Percentiles rank a stretch among this genome's conserved stretches.
Conservation (phyloP, 2,113 vertebrate species). For the Pogonocichla stellata region DNA sequence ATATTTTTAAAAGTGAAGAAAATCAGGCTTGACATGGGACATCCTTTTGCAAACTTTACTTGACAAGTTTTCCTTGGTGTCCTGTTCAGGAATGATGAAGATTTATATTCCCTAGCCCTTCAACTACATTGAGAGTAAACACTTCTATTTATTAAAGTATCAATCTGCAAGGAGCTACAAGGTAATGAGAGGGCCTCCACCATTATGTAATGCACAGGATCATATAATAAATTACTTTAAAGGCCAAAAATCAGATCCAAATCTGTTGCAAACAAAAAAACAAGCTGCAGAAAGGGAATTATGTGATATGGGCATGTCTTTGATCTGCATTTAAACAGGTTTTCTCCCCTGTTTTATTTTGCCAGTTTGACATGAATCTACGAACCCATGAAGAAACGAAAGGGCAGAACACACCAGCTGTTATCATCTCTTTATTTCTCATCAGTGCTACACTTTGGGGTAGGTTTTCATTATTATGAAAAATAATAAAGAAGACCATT, state of each 20-base stretch:
- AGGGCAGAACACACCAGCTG: background rate
- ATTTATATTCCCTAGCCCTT: background rate
- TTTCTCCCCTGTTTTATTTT: background rate
- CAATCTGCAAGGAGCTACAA: background rate
- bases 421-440: background rate
- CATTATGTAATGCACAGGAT: background rate
- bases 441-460: background rate
- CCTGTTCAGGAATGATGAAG: background rate
- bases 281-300: background rate
- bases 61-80: background rate
- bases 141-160: background rate
- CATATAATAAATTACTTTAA: background rate
- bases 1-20: background rate
- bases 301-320: background rate
- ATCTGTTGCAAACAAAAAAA: background rate
- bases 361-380: background rate
- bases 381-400: background rate
- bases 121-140: background rate
- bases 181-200: background rate
- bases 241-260: background rate
- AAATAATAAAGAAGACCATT: background rate
- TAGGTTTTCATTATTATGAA: background rate
- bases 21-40: background rate
- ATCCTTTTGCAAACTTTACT: background rate
- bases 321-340: background rate